Evolutionary conservation across 2,113 vertebrate genomes (phyloP).

Genomic region (Ia io): DNA sequence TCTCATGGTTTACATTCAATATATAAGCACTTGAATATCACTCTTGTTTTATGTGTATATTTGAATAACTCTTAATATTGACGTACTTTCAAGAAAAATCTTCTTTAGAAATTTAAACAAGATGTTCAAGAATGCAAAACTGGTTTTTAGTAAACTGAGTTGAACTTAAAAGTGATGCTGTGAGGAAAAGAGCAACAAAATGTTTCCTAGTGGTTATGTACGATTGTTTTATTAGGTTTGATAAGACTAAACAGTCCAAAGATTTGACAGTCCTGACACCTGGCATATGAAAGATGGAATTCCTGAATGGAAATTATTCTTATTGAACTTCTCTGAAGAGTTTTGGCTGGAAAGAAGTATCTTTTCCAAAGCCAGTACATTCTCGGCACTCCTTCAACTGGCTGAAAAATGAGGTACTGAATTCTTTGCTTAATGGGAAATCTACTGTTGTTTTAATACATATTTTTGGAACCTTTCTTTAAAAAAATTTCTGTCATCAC

Average conservation of each 20-base stretch:
- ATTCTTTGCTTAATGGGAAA: slow-evolving; percentile 76
- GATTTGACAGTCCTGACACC: slow-evolving; percentile 74
- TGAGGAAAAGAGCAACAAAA: slow-evolving; percentile 68
- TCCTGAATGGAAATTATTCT: slow-evolving; percentile 82
- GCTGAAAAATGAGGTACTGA: slow-evolving; percentile 80
- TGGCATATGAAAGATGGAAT: slow-evolving; percentile 80
- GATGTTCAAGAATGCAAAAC: slow-evolving; percentile 70
- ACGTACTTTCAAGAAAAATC: slow-evolving; percentile 59
- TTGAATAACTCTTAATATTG: slow-evolving; percentile 52
- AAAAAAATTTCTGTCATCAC: slow-evolving; percentile 71
- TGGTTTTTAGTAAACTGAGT: slow-evolving; percentile 69
- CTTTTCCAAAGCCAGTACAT: slow-evolving; percentile 79
- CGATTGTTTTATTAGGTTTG: slow-evolving; percentile 77
- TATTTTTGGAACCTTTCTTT: slow-evolving; percentile 59
- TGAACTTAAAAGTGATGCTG: slow-evolving; percentile 77
- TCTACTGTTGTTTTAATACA: slow-evolving; percentile 79
- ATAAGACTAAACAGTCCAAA: slow-evolving; percentile 80
- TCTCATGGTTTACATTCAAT: slow-evolving; percentile 35
- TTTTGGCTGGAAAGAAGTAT: slow-evolving; percentile 74
- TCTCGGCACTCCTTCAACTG: slow-evolving; percentile 81
- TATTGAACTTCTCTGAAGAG: slow-evolving; percentile 79
- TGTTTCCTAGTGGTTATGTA: slow-evolving; percentile 67
- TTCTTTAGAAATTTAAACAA: slow-evolving; percentile 76
- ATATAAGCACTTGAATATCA: slow-evolving; percentile 30
- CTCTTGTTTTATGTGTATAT: slow-evolving; percentile 46